Conservation (phyloP, 2,113 vertebrate genomes). For the Notechis scutatus region DNA sequence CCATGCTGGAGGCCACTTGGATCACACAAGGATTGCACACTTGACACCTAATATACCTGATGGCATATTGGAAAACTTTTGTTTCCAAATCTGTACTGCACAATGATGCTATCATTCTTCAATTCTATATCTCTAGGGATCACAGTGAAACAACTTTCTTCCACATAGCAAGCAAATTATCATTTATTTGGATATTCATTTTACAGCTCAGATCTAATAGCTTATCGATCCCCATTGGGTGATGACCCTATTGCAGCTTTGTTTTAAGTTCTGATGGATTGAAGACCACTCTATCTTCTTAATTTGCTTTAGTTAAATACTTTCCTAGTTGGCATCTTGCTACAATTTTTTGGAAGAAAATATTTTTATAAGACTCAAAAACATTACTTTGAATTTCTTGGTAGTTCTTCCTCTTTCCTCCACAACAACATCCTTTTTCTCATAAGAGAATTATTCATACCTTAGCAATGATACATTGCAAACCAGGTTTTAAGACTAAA, state of each 20-base stretch:
- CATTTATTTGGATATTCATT: slow-evolving; percentile 59
- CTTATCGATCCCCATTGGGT: slow-evolving; percentile 66
- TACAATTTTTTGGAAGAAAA: slow-evolving; percentile 61
- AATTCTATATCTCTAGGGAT: slow-evolving; percentile 56
- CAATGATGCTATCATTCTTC: slow-evolving; percentile 57
- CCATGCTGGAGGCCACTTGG: slow-evolving; percentile 43
- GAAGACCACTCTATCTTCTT: slow-evolving; percentile 65
- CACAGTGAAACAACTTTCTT: slow-evolving; percentile 54
- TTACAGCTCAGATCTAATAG: slow-evolving; percentile 64
- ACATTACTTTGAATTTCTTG: slow-evolving; percentile 55
- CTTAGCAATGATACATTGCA: slow-evolving; percentile 60
- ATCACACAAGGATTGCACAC: slow-evolving; percentile 42
- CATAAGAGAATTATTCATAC: slow-evolving; percentile 48
- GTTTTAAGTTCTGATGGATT: slow-evolving; percentile 62
- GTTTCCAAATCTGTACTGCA: slow-evolving; percentile 58
- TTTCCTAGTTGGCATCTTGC: slow-evolving; percentile 60
- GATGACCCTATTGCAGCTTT: slow-evolving; percentile 65
- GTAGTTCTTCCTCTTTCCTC: slow-evolving; percentile 40
- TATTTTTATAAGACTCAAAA: slow-evolving; percentile 74
- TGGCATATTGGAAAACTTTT: slow-evolving; percentile 37
- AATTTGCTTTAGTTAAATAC: slow-evolving; percentile 69
- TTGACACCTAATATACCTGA: slow-evolving; percentile 47
- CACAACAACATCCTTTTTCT: slow-evolving; percentile 8
- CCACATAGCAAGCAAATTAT: slow-evolving; percentile 53
- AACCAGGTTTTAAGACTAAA: slow-evolving; percentile 58